Evolutionary conservation across 2,113 vertebrate genomes (phyloP).

Genomic region (Tautogolabrus adspersus): DNA sequence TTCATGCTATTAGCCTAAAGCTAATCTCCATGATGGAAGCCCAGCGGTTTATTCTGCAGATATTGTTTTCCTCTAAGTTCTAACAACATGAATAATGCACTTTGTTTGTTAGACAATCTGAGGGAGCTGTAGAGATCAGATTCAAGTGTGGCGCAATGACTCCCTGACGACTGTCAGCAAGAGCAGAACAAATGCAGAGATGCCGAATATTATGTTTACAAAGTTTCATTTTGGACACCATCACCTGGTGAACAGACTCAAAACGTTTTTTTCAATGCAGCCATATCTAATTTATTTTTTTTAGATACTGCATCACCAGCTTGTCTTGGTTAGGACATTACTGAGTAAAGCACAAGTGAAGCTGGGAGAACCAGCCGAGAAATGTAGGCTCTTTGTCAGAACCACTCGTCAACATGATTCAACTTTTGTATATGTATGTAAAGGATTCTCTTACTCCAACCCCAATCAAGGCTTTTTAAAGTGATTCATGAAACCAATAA

Average conservation of each 20-base stretch:
- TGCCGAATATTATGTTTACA: conserved; percentile 40
- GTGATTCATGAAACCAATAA: conserved; percentile 56
- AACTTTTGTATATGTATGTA: conserved; percentile 51
- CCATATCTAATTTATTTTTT: conserved; percentile 46
- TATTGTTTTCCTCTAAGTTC: conserved; percentile 55
- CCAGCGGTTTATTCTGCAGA: conserved; percentile 49
- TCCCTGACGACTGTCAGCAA: conserved; percentile 51
- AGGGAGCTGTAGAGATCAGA: conserved; percentile 48
- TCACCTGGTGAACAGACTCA: not conserved
- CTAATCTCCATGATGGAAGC: conserved; percentile 48
- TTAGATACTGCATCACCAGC: conserved; percentile 42
- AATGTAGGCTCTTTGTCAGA: conserved; percentile 46
- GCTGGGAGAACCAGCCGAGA: conserved; percentile 43
- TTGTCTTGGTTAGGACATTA: conserved; percentile 44
- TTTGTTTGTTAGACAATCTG: conserved; percentile 59
- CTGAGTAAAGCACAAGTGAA: conserved; percentile 47
- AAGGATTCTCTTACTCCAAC: conserved; percentile 44
- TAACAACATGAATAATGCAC: conserved; percentile 78
- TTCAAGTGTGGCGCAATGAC: conserved; percentile 50
- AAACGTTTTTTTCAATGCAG: not conserved
- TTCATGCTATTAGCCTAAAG: conserved; percentile 68
- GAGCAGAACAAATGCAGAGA: conserved; percentile 14
- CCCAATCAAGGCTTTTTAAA: conserved; percentile 27
- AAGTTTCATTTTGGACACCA: conserved; percentile 4
- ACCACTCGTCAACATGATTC: conserved; percentile 50